Base-by-base conservation (phyloP, 1,140 invertebrate genomes). In the Trichomalopsis sarcophagae region DNA sequence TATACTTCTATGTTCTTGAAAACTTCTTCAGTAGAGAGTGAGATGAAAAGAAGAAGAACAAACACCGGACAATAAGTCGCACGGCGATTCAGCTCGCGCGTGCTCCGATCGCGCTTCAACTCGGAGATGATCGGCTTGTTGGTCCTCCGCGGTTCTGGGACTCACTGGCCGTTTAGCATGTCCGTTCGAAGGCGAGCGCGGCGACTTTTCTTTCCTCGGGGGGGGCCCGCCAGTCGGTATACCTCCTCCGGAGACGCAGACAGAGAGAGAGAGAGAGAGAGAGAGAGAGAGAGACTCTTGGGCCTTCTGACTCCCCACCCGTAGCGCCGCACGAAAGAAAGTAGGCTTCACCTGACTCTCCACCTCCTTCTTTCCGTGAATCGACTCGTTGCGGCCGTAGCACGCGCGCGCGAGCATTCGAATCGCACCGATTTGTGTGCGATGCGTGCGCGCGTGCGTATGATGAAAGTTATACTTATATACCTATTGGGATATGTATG, bases 321-420 rank as follows among this genome's bases (percentile, higher is more conserved):
- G 47, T 6, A 21, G 62, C 17, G 47, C 76, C 40, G 27, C 27
- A 47, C 83, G 79, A 87, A 87, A 86, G 89, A 89, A 90, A 90
- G 89, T 90, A 90, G 89, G 89, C 89, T 90, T 90, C 87, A 84
- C 33, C 80, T 87, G 62, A 21, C 27, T 79, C 23, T 62, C 27
- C 78, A n/a, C 62, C 78, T 68, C 89, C 87, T 86, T 87, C 85
- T 87, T 87, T 88, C 86, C 86, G 88, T 89, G 87, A 85, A 87
- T 88, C 86, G 89, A 86, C 86, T 87, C 86, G 89, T 50, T 88
- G 86, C 87, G 14, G 47, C 5, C 27, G 13, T 7, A 11, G 27
- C 5, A 87, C 88, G 86, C 76, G 86, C 74, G 33, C 17, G 66
- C 27, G 74, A 33, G 83, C 69, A 50, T 73, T 74, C 44, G 27